Evolutionary conservation across 1,140 invertebrate genomes (phyloP), one percentile per base, ranked within the genome.

Genomic region (Papilio xuthus): DNA sequence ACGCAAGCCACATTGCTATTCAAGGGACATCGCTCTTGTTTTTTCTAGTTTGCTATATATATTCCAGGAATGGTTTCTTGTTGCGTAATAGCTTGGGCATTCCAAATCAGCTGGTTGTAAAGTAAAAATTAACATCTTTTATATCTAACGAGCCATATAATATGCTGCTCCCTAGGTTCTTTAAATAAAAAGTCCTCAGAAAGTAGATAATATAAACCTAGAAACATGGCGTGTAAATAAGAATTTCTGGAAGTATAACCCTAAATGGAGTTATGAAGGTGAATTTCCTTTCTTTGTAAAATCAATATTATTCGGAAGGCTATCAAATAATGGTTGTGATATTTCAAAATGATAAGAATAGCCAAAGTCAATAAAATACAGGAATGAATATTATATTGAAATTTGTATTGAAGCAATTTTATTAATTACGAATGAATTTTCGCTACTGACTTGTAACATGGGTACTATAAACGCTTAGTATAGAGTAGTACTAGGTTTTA

Each of bases 1-100:
- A 73, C 78, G 47, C 74, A 79, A 75, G 77, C 60, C 80, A 47
- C 80, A 81, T 84, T 86, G 79, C 77, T 83, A 87, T 86, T 86
- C 85, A 86, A 83, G 84, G 82, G 83, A 80, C 80, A 77, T 77
- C 67, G 50, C 82, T 80, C 69, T 78, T 50, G 80, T 75, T 56
- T 80, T 80, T 69, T 81, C 50, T 53, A 53, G 63, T 69, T 82
- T 53, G 78, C 70, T 74, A 78, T 79, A 73, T 67, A 67, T 73
- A 15, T 80, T 60, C 74, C 50, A 44, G 71, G 41, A 47, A 73
- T 26, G 71, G 32, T 42, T 26, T 81, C 60, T 77, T 77, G 32
- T 76, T 80, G 56, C 71, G 71, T 82, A 63, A 76, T 60, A 53
- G 23, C 32, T 60, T 76, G 26, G 74, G 26, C 37, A 76, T 60